A percentile compares a stretch with the other conserved stretches of the same genome.
Evolutionary conservation across 2,113 vertebrate genomes (phyloP).

Genomic region (Phoxinus phoxinus): DNA sequence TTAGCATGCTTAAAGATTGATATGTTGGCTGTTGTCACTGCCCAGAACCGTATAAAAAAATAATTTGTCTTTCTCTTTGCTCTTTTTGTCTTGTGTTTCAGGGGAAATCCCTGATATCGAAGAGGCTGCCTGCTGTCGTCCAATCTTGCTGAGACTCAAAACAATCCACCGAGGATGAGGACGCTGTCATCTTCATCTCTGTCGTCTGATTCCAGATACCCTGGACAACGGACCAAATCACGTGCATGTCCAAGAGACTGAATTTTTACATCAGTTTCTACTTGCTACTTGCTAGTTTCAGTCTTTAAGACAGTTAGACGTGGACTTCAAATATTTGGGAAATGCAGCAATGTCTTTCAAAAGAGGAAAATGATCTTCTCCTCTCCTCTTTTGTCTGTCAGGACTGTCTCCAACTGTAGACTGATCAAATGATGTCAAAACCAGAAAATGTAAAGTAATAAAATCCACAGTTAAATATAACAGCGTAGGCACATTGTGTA

Average conservation of each 20-base stretch:
- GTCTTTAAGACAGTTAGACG: conserved; percentile 73
- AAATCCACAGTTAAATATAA: conserved; percentile 46
- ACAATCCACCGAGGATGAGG: conserved; percentile 79
- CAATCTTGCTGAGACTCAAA: conserved; percentile 90
- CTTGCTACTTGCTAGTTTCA: conserved; percentile 67
- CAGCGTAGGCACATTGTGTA: conserved; percentile 67
- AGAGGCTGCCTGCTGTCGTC: conserved; percentile 89
- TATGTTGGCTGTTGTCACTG: not conserved
- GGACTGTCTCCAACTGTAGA: conserved; percentile 72
- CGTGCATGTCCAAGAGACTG: conserved; percentile 91
- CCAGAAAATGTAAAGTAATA: conserved; percentile 54
- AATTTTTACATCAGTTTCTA: conserved; percentile 69
- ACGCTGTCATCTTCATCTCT: conserved; percentile 81
- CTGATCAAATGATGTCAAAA: conserved; percentile 81
- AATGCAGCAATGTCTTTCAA: conserved; percentile 72
- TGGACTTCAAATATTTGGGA: conserved; percentile 74
- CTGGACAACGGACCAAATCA: conserved; percentile 82
- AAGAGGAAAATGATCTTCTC: conserved; percentile 56
- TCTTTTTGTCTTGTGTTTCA: conserved; percentile 70
- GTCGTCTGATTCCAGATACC: conserved; percentile 76
- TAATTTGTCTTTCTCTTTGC: not conserved
- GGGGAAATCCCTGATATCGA: conserved; percentile 87
- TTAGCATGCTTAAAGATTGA: not conserved
- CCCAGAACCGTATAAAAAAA: not conserved
- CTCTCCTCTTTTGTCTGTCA: conserved; percentile 55